These are phyloP conservation scores for Trichomycterus rosablanca DNA, from an alignment of 2,113 vertebrate species.

Conservation along the genomic window DNA sequence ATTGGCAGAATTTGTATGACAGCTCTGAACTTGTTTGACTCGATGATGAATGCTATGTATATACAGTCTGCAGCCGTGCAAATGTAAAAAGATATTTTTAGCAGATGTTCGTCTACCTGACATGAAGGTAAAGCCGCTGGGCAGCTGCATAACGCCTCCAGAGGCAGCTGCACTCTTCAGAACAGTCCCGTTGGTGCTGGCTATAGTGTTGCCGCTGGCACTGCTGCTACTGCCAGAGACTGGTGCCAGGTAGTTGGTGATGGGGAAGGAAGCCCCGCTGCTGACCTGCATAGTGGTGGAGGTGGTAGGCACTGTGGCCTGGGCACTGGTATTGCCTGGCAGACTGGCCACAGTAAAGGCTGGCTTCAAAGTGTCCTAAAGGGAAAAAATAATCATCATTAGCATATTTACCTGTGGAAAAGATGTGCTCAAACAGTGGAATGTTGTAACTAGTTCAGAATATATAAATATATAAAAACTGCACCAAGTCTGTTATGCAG, in stretches of 20 bases:
- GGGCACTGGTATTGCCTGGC: slow-evolving; percentile 79
- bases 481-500: too few species aligned
- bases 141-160: slow-evolving; percentile 89
- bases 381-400: not conserved
- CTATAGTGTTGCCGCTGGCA: slow-evolving; percentile 72
- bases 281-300: slow-evolving; percentile 97
- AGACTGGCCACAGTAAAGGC: slow-evolving; percentile 91
- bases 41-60: too few species aligned
- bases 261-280: slow-evolving; percentile 89
- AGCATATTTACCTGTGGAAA: not conserved
- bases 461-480: too few species aligned
- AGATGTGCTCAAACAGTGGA: too few species aligned
- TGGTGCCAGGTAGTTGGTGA: slow-evolving; percentile 97
- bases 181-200: slow-evolving; percentile 82
- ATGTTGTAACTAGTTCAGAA: too few species aligned
- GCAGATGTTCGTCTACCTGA: slow-evolving; percentile 66
- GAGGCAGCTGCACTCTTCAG: slow-evolving; percentile 82
- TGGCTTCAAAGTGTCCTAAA: slow-evolving; percentile 88
- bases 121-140: slow-evolving; percentile 94
- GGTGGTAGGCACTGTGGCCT: slow-evolving; percentile 87
- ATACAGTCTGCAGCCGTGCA: not conserved
- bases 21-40: not conserved
- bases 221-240: slow-evolving; percentile 81
- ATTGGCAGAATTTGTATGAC: not conserved
- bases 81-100: not conserved